Evolutionary conservation across 2,797 vertebrate genomes (phyloP), one percentile per base, ranked within the genome.

Genomic region (Tenualosa thibaudeaui): DNA sequence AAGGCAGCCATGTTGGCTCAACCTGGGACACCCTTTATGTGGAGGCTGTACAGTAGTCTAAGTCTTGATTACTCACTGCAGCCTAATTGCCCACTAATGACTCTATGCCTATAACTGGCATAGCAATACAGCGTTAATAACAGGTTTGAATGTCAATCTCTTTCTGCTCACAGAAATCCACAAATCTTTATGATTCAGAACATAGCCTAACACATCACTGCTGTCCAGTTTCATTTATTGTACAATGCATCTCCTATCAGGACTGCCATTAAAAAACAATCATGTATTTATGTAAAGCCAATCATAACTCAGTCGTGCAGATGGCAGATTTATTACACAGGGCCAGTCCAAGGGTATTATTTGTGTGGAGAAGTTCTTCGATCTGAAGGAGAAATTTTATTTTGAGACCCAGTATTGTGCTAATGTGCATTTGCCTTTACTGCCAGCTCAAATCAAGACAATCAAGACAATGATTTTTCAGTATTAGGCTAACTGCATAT

Each of bases 251-350:
- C 83, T 71, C 86, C 68, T 71, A 46, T 26, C 22, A 60, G 49
- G 43, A 81, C 53, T 62, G 68, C 37, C 26, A 75, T 58, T 19
- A 86, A 82, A 85, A 90, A 87, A 86, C 86, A 53, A 83, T 88
- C 84, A 82, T 81, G 82, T 65, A 87, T 81, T 84, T 85, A 83
- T 85, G 83, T 54, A 75, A 86, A 54, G 83, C 82, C 71, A 86
- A 82, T 83, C 86, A 84, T 82, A 84, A 83, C 90, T 83, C 81
- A 89, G 82, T 15, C 24, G 15, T 1, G 24, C 83, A 81, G 82
- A 81, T 49, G 75, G 68, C 24, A 56, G 62, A 50, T 81, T 50
- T 84, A 87, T 85, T 86, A 62, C 81, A 86, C 84, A 31, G 49
- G 58, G 68, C 46, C 81, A 65, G 81, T 78, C 81, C 56, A 31